These are phyloP conservation scores for Morelia viridis DNA, from an alignment of 2,797 vertebrate genomes.

Conservation along the genomic window DNA sequence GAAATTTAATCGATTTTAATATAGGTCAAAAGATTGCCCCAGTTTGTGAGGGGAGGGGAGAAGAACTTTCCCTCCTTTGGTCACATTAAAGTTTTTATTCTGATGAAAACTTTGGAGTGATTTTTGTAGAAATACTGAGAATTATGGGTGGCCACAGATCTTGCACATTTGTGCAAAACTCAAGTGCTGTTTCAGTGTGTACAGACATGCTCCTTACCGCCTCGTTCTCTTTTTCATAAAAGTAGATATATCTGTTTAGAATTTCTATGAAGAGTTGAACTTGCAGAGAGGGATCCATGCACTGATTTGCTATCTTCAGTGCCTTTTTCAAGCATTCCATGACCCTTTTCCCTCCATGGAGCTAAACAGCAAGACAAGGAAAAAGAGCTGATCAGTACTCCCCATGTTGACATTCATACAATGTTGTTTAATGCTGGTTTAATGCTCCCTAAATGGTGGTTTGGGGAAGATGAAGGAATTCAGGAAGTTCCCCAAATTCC, in stretches of 20 bases:
- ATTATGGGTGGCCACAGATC: background rate
- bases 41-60: background rate
- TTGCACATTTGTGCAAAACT: background rate
- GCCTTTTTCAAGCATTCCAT: slow-evolving; percentile 99
- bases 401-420: background rate
- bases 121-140: background rate
- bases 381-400: background rate
- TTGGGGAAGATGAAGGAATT: background rate
- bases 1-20: background rate
- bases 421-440: too few relatives aligned
- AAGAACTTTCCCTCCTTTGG: background rate
- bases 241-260: slow-evolving; percentile 98
- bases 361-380: slow-evolving; percentile 69
- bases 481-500: background rate
- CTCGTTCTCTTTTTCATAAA: slow-evolving; percentile 97
- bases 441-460: background rate
- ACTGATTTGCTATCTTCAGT: slow-evolving; percentile 98
- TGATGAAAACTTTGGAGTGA: background rate
- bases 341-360: slow-evolving; percentile 94
- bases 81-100: background rate
- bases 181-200: background rate
- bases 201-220: slow-evolving; percentile 76
- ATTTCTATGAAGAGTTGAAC: slow-evolving; percentile 99
- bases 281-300: slow-evolving; percentile 99
- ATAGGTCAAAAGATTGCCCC: background rate